Percentiles rank a stretch among this genome's conserved stretches.
phyloP scores from a whole-genome alignment of 2,113 vertebrate genomes.

The Odocoileus virginianus region DNA sequence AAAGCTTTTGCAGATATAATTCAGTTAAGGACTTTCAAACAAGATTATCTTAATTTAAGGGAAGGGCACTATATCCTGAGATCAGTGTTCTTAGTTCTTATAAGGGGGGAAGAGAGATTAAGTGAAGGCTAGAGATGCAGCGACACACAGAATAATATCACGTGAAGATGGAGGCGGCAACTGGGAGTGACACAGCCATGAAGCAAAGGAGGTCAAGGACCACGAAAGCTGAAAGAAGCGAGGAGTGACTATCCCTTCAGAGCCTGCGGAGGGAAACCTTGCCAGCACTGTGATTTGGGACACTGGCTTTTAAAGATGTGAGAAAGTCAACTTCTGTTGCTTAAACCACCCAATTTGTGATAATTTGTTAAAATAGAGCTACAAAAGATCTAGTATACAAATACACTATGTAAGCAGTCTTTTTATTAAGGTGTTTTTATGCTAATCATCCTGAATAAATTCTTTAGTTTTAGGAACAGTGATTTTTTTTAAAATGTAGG shows the following conservation, averaged over 20 bases:
- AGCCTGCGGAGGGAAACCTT: neutral
- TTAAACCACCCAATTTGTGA: neutral
- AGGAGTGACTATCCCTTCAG: neutral
- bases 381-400: neutral
- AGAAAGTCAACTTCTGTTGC: neutral
- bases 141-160: neutral
- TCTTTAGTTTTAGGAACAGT: neutral
- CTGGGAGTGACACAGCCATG: fast-evolving
- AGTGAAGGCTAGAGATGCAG: neutral
- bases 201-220: neutral
- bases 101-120: neutral
- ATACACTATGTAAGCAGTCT: neutral
- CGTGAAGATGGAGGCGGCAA: neutral
- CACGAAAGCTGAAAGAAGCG: neutral
- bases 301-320: neutral
- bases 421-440: neutral
- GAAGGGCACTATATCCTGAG: neutral
- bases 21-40: neutral
- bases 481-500: neutral
- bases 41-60: neutral
- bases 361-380: neutral
- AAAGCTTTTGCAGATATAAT: neutral
- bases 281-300: neutral
- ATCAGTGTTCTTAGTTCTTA: neutral
- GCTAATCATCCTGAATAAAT: neutral